Percentiles rank a stretch among this genome's conserved stretches.
These are phyloP conservation scores for Saccopteryx bilineata DNA, from an alignment of 2,113 vertebrate species.

Conservation along the genomic window DNA sequence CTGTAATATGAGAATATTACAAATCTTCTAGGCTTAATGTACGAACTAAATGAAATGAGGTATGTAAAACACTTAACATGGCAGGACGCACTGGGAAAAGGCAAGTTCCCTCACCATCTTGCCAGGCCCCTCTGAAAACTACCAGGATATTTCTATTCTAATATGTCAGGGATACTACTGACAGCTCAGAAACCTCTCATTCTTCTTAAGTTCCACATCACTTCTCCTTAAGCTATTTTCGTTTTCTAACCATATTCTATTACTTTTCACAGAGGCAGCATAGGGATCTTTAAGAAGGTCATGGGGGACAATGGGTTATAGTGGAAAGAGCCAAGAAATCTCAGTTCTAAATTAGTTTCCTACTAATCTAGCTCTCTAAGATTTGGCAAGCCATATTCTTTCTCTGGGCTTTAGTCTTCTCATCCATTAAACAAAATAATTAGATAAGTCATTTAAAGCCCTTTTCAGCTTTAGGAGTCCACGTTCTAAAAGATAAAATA, in stretches of 20 bases:
- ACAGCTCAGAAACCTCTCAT: background rate
- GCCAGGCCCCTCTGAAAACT: background rate
- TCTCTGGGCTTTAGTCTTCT: background rate
- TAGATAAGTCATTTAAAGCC: background rate
- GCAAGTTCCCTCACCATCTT: background rate
- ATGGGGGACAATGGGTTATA: background rate
- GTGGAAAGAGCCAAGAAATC: background rate
- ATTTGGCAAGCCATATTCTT: slow-evolving; percentile 13
- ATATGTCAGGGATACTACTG: background rate
- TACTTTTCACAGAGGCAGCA: slow-evolving; percentile 29
- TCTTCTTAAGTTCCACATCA: background rate
- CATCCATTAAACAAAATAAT: slow-evolving; percentile 1
- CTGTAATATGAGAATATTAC: slow-evolving; percentile 9
- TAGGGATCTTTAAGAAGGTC: background rate
- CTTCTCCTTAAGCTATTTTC: background rate
- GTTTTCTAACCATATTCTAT: background rate
- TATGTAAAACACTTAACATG: background rate
- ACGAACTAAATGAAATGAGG: slow-evolving; percentile 6
- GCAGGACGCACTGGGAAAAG: background rate
- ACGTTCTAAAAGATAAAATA: slow-evolving; percentile 23
- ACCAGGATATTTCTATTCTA: background rate
- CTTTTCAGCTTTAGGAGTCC: background rate
- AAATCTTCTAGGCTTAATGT: background rate
- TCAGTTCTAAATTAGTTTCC: background rate
- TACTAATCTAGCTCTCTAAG: background rate